phyloP scores from a whole-genome alignment of 2,113 vertebrate genomes.

The Eublepharis macularius region DNA sequence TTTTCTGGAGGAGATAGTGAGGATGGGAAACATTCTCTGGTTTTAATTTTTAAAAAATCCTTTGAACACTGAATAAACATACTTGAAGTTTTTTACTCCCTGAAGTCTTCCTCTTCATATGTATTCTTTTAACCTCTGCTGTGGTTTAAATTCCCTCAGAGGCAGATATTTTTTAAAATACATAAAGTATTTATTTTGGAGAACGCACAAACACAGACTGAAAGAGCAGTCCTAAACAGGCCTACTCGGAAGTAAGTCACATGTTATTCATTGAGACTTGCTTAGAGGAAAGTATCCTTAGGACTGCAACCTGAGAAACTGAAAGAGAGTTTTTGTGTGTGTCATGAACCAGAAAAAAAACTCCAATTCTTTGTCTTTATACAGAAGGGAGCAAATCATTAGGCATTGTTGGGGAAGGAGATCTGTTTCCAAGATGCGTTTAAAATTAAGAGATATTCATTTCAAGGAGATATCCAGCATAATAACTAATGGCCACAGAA shows the following conservation, averaged over 20 bases:
- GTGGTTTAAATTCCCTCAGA: background rate
- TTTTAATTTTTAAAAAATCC: background rate
- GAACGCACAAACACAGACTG: too few relatives aligned
- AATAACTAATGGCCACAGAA: background rate
- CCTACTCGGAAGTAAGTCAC: too few relatives aligned
- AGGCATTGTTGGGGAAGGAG: background rate
- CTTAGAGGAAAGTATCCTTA: too few relatives aligned
- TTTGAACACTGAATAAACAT: too few relatives aligned
- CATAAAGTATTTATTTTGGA: background rate
- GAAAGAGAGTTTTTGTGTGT: background rate
- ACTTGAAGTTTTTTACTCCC: background rate
- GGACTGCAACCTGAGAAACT: too few relatives aligned
- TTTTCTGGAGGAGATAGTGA: background rate
- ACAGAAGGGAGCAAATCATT: background rate
- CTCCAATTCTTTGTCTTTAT: fast-evolving
- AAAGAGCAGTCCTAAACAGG: too few relatives aligned
- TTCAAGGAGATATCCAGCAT: background rate
- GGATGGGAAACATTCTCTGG: background rate
- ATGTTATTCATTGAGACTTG: too few relatives aligned
- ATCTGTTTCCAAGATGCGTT: background rate
- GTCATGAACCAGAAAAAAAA: background rate
- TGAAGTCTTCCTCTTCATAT: background rate
- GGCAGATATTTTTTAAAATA: background rate
- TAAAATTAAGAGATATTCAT: background rate
- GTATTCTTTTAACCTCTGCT: fast-evolving